Evolutionary conservation across 1,140 invertebrate species (phyloP).

Genomic region (Ips typographus): DNA sequence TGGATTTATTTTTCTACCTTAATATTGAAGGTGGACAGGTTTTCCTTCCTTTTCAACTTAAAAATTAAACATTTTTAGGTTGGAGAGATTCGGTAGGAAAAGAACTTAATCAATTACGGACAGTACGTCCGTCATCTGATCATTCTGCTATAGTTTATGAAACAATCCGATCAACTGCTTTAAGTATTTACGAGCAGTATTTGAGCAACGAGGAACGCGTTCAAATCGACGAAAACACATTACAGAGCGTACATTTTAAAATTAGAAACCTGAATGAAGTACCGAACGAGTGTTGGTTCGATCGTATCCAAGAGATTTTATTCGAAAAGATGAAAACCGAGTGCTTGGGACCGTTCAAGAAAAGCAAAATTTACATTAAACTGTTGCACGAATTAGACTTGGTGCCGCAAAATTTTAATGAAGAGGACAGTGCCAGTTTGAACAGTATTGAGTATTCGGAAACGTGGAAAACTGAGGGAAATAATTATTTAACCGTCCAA

Average conservation of each 20-base stretch:
- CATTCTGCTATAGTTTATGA: slow-evolving; percentile 55
- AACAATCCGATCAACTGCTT: slow-evolving; percentile 72
- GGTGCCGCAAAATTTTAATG: slow-evolving; percentile 58
- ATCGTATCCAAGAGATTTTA: slow-evolving; percentile 74
- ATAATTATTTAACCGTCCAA: slow-evolving; percentile 43
- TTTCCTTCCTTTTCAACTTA: background rate
- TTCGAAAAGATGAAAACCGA: slow-evolving; percentile 67
- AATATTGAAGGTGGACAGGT: slow-evolving; percentile 69
- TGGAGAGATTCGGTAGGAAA: slow-evolving; percentile 78
- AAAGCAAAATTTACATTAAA: slow-evolving; percentile 69
- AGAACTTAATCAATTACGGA: slow-evolving; percentile 65
- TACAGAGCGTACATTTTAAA: slow-evolving; percentile 65
- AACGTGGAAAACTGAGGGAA: slow-evolving; percentile 18
- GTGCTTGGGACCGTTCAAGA: slow-evolving; percentile 71
- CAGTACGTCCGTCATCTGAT: slow-evolving; percentile 51
- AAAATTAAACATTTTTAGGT: slow-evolving; percentile 54
- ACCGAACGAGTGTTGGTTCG: slow-evolving; percentile 78
- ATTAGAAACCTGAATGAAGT: slow-evolving; percentile 62
- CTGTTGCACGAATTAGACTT: slow-evolving; percentile 77
- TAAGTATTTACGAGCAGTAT: slow-evolving; percentile 82
- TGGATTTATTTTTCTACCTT: slow-evolving; percentile 80
- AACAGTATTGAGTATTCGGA: slow-evolving; percentile 53
- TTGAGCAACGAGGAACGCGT: slow-evolving; percentile 70
- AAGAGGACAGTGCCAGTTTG: slow-evolving; percentile 60
- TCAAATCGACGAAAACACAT: slow-evolving; percentile 64